Evolutionary conservation across 2,888 invertebrate species (phyloP).

Genomic region (Torymus texanus): DNA sequence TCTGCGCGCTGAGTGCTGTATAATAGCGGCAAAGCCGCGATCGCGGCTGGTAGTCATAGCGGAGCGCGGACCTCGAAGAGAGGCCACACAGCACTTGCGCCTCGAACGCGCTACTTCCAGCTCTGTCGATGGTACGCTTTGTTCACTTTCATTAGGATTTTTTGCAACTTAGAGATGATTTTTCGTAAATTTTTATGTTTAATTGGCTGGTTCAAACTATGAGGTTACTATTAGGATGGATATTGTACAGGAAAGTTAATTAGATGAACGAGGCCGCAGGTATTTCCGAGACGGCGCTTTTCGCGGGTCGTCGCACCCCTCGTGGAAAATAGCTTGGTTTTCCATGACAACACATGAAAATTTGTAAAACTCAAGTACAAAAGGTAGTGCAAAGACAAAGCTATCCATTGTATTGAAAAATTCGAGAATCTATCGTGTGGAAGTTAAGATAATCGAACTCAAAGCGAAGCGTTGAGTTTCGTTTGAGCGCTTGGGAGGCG

Average conservation of each 20-base stretch:
- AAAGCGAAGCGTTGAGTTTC: slow-evolving; percentile 33
- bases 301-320: slow-evolving; percentile 44
- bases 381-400: slow-evolving; percentile 25
- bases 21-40: not conserved
- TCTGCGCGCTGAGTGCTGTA: not conserved
- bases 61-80: slow-evolving; percentile 67
- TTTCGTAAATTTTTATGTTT: not conserved
- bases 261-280: not conserved
- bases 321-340: slow-evolving; percentile 1
- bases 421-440: not conserved
- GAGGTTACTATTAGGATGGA: too few relatives aligned
- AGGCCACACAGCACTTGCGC: slow-evolving; percentile 58
- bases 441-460: not conserved
- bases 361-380: too few relatives aligned
- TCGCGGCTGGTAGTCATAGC: slow-evolving; percentile 39
- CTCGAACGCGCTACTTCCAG: slow-evolving; percentile 19
- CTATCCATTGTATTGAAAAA: not conserved
- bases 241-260: not conserved
- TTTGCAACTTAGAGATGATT: not conserved
- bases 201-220: slow-evolving; percentile 18
- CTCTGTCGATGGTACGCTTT: slow-evolving; percentile 53
- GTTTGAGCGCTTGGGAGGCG: slow-evolving; percentile 13
- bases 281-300: slow-evolving; percentile 45
- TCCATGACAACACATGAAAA: too few relatives aligned
- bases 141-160: slow-evolving; percentile 31